These are phyloP conservation scores for Darevskia mixta DNA, from an alignment of 2,797 vertebrate species.

Conservation along the genomic window DNA sequence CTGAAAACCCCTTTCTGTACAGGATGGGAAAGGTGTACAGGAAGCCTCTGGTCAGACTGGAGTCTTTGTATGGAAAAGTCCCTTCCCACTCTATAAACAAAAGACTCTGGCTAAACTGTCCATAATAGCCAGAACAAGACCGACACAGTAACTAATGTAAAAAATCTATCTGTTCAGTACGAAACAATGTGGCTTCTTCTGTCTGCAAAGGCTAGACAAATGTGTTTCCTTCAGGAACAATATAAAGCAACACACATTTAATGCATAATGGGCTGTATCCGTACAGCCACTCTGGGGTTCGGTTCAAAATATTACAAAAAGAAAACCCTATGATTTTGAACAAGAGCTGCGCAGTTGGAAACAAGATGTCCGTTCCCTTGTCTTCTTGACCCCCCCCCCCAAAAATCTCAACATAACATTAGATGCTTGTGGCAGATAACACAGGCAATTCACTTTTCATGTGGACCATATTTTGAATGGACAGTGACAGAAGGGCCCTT, in stretches of 20 bases:
- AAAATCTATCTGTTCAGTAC: constrained; percentile 4
- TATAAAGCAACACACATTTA: background rate
- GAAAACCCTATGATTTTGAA: background rate
- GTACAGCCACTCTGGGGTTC: background rate
- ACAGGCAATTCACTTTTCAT: background rate
- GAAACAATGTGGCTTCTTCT: background rate
- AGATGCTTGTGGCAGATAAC: background rate
- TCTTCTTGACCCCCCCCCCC: background rate
- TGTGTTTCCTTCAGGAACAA: background rate
- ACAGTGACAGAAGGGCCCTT: background rate
- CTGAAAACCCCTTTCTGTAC: background rate
- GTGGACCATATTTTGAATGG: background rate
- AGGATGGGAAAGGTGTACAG: background rate
- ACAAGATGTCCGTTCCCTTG: background rate
- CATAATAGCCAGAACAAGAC: background rate
- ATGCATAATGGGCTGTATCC: background rate
- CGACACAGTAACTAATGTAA: background rate
- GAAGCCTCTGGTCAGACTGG: background rate
- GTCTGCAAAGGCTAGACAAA: background rate
- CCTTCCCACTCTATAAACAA: background rate
- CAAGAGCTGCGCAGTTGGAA: background rate
- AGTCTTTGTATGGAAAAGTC: background rate
- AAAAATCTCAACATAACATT: background rate
- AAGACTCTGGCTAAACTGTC: constrained; percentile 9
- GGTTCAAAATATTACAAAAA: background rate